These are phyloP conservation scores for Epirrhoe tristata DNA, from an alignment of 2,888 invertebrate genomes.

Conservation along the genomic window DNA sequence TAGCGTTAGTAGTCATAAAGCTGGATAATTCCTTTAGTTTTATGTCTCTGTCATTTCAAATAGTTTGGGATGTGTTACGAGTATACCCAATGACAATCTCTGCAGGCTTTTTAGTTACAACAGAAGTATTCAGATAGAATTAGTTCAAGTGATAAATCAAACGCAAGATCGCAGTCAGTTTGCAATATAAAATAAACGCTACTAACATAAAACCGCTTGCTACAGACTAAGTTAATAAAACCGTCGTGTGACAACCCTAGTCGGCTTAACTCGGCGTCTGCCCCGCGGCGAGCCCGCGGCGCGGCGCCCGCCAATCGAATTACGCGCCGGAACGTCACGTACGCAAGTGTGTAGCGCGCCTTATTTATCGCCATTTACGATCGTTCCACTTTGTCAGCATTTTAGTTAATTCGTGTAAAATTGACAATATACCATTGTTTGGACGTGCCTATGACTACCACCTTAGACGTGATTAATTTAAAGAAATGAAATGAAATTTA, in stretches of 20 bases:
- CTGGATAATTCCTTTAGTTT: background rate
- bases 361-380: constrained; percentile 28
- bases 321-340: constrained; percentile 48
- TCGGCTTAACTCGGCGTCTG: constrained; percentile 30
- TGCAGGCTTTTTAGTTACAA: too few species aligned
- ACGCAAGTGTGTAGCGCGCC: constrained; percentile 47
- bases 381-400: constrained; percentile 2
- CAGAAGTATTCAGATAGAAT: too few species aligned
- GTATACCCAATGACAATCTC: too few species aligned
- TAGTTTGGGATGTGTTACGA: too few species aligned
- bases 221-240: background rate
- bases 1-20: background rate
- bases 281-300: constrained; percentile 24
- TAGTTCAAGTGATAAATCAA: too few species aligned
- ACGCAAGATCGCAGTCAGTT: too few species aligned
- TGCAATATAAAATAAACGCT: background rate
- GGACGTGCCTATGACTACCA: background rate
- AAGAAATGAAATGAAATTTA: too few species aligned
- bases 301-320: constrained; percentile 49
- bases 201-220: background rate
- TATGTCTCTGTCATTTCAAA: too few species aligned
- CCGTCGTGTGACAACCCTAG: constrained; percentile 12
- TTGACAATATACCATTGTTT: background rate
- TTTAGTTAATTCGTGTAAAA: constrained; percentile 4
- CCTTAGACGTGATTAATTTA: too few species aligned